Conservation (phyloP, 35 echinoderm and acorn worm genomes). For the Ptychodera flava region DNA sequence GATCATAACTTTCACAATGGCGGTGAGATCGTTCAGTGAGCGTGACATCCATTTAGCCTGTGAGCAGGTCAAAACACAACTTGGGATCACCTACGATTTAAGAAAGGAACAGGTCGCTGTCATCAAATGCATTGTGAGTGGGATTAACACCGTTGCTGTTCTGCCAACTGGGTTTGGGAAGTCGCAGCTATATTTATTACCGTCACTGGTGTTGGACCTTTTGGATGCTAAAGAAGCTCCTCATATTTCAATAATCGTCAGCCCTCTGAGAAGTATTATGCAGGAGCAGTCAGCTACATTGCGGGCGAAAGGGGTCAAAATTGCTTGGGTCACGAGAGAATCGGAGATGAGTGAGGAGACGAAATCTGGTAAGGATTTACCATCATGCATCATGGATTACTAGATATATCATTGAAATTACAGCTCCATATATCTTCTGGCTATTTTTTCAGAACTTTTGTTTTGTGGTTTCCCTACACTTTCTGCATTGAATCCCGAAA, state of each 20-base stretch:
- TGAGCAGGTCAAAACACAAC: no score
- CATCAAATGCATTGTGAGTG: not conserved
- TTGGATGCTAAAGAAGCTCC: not conserved
- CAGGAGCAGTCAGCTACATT: not conserved
- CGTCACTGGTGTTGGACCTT: not conserved
- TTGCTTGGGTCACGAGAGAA: not conserved
- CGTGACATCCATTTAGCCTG: no score
- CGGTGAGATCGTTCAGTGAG: no score
- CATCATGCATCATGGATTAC: no score
- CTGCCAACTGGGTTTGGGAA: not conserved
- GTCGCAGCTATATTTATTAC: not conserved
- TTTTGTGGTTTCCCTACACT: no score
- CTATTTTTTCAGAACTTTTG: no score
- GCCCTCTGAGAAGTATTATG: not conserved
- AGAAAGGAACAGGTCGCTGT: not conserved
- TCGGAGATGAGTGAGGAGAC: not conserved
- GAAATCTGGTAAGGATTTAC: not conserved
- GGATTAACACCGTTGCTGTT: not conserved
- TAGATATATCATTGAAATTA: no score
- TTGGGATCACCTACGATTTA: no score
- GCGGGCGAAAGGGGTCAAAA: not conserved
- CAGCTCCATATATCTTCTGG: no score
- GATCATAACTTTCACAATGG: no score
- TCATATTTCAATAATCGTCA: not conserved
- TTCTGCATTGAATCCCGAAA: no score